Evolutionary conservation across 2,797 vertebrate species (phyloP).

Genomic region (Sphaeramia orbicularis): DNA sequence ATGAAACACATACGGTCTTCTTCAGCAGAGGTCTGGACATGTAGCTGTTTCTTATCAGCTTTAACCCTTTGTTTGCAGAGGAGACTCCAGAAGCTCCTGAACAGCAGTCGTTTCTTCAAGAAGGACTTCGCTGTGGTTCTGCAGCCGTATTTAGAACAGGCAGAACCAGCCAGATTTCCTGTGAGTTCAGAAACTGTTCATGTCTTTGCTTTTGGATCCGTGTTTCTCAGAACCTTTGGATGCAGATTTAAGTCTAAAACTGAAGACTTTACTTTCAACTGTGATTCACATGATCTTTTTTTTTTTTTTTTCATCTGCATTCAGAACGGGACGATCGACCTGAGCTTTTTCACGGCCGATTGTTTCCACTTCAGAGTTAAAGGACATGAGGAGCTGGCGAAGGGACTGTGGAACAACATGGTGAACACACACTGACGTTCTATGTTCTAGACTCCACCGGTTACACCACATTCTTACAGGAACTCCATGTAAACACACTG

Average conservation of each 20-base stretch:
- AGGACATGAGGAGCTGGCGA: slow-evolving; percentile 78
- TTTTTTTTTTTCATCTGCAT: not conserved
- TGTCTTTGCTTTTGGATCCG: no score
- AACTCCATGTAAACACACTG: no score
- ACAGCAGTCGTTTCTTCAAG: slow-evolving; percentile 71
- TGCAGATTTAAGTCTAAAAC: no score
- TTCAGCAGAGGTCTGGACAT: no score
- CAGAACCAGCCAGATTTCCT: slow-evolving; percentile 55
- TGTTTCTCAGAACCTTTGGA: no score
- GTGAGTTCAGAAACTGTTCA: slow-evolving; percentile 34
- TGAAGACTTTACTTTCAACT: no score
- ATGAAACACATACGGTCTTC: no score
- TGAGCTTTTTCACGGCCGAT: slow-evolving; percentile 74
- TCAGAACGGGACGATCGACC: slow-evolving; percentile 71
- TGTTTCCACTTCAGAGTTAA: slow-evolving; percentile 82
- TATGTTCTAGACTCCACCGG: no score
- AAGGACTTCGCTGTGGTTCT: slow-evolving; percentile 80
- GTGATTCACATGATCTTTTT: not conserved
- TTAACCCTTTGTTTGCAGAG: slow-evolving; percentile 50
- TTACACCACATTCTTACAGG: no score
- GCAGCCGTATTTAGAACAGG: slow-evolving; percentile 70
- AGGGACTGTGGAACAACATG: slow-evolving; percentile 81
- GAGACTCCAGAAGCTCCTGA: slow-evolving; percentile 66
- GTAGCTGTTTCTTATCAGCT: not conserved
- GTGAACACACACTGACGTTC: slow-evolving; percentile 13